Percentiles rank a stretch among this genome's conserved stretches.
Conservation (phyloP, 2,888 invertebrate species). For the Heliconius erato region DNA sequence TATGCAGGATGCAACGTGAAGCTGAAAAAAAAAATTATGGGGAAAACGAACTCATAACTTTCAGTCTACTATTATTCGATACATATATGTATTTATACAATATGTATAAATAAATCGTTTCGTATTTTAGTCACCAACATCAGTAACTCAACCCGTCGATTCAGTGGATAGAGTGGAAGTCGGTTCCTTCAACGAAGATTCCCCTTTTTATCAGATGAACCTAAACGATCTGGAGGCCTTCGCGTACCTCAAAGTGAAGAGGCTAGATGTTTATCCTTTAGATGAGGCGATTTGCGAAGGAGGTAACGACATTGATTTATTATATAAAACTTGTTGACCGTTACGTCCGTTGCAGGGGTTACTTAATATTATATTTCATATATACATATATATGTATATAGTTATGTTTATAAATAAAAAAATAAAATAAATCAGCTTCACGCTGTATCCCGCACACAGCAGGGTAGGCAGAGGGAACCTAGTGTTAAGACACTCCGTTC, state of each 20-base stretch:
- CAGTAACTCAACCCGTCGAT: constrained; percentile 66
- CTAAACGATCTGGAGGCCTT: constrained; percentile 75
- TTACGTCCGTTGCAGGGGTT: not conserved
- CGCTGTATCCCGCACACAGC: too few relatives aligned
- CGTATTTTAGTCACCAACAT: constrained; percentile 63
- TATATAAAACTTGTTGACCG: constrained; percentile 9
- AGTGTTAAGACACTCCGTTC: too few relatives aligned
- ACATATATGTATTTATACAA: too few relatives aligned
- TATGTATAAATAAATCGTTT: constrained; percentile 39
- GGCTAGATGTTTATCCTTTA: constrained; percentile 72
- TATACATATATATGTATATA: too few relatives aligned
- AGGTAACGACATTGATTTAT: constrained; percentile 51
- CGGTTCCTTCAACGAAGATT: constrained; percentile 74
- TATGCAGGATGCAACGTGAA: too few relatives aligned
- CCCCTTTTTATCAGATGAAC: constrained; percentile 80
- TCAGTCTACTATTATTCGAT: not conserved
- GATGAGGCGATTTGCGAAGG: constrained; percentile 61
- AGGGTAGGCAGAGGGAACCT: too few relatives aligned
- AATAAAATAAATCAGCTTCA: too few relatives aligned
- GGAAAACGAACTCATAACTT: not conserved
- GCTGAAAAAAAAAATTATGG: too few relatives aligned
- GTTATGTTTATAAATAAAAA: too few relatives aligned
- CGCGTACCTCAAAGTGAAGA: constrained; percentile 67
- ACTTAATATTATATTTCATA: not conserved
- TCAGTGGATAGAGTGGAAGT: constrained; percentile 75